Conservation (phyloP, 2,888 invertebrate species). For the Tortricodes alternella region DNA sequence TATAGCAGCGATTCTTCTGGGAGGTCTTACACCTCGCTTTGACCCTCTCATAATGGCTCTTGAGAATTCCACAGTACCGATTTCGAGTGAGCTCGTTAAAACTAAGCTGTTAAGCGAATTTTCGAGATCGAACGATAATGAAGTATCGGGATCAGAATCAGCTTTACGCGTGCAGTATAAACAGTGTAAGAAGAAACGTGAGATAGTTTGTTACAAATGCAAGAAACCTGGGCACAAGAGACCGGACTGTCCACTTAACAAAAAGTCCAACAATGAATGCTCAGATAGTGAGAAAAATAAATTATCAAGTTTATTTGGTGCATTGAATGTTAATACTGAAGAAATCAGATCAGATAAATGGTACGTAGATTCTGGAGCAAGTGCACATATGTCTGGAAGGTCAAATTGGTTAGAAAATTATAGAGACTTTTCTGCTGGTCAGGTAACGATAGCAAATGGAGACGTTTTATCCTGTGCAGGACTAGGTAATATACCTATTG, state of each 20-base stretch:
- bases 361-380: neutral
- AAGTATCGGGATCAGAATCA: no score
- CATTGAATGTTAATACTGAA: neutral
- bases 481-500: neutral
- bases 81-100: constrained; percentile 8
- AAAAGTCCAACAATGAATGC: neutral
- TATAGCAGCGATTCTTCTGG: constrained; percentile 11
- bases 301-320: no score
- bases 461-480: neutral
- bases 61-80: neutral
- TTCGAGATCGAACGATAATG: neutral
- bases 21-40: constrained; percentile 18
- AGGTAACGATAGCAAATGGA: neutral
- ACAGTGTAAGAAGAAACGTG: neutral
- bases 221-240: constrained; percentile 14
- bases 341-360: neutral
- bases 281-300: neutral
- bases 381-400: neutral
- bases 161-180: neutral
- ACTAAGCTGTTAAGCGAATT: constrained; percentile 10
- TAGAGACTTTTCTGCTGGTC: neutral
- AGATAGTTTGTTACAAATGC: constrained; percentile 13
- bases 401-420: neutral
- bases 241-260: constrained; percentile 10
- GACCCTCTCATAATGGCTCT: constrained; percentile 12